Percentiles rank a stretch among this genome's conserved stretches.
Conservation (phyloP, 2,888 invertebrate species). For the Drosophila falleni region DNA sequence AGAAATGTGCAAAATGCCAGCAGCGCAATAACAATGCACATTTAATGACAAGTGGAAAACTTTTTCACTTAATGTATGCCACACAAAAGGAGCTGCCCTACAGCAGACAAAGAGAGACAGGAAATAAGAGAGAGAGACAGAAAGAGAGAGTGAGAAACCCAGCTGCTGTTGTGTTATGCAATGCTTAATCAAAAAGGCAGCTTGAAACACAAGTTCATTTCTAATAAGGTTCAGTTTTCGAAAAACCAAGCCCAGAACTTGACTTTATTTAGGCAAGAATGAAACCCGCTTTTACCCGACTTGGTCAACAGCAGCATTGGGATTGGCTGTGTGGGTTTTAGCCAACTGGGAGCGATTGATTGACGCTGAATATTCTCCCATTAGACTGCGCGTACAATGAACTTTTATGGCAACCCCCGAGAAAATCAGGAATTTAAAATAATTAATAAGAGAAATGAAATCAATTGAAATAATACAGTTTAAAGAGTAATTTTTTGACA, state of each 20-base stretch:
- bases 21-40: constrained; percentile 77
- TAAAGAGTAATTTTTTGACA: neutral
- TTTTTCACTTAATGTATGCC: constrained; percentile 80
- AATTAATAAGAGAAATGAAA: constrained; percentile 34
- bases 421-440: constrained; percentile 25
- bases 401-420: constrained; percentile 50
- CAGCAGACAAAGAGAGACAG: constrained; percentile 5
- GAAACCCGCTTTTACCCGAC: constrained; percentile 35
- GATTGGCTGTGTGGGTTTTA: neutral
- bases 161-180: constrained; percentile 72
- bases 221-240: constrained; percentile 54
- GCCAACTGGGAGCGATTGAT: constrained; percentile 32
- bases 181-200: constrained; percentile 62
- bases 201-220: constrained; percentile 48
- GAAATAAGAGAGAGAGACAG: neutral
- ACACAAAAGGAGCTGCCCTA: constrained; percentile 41
- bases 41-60: constrained; percentile 81
- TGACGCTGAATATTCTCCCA: constrained; percentile 8
- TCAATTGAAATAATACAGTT: constrained; percentile 25
- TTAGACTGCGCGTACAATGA: constrained; percentile 40
- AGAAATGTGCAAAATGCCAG: constrained; percentile 57
- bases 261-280: constrained; percentile 62
- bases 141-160: neutral
- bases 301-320: neutral
- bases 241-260: constrained; percentile 39